Evolutionary conservation across 2,797 vertebrate genomes (phyloP), one percentile per base, ranked within the genome.

Genomic region (Bryconaethiops microstoma): DNA sequence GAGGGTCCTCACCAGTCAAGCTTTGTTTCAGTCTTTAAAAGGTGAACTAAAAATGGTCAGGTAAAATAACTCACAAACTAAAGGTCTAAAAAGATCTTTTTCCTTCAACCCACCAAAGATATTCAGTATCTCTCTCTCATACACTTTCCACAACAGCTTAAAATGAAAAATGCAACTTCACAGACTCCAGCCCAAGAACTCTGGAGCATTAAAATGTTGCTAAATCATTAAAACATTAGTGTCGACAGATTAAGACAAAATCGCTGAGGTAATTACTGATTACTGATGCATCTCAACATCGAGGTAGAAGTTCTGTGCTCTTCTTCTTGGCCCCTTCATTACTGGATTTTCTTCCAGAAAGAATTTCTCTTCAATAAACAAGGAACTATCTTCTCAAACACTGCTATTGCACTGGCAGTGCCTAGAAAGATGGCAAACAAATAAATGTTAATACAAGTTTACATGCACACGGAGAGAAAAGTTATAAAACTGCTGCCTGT

Each of bases 311-410:
- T 69, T 48, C 65, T 0, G 17, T 7, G 7, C 35, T 42, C 1
- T 23, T 42, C 14, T 45, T 21, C 12, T 69, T 48, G 19, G 40
- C 7, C 39, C 40, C 40, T 23, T 48, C 2, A 12, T 48, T 25
- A 69, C 5, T 69, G 65, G 39, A 48, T 21, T 69, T 69, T 69
- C 39, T 69, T 42, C 19, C 5, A 2, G 21, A 23, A 14, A 7
- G 65, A 45, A 10, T 48, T 10, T 69, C 29, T 65, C 16, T 40
- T 69, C 65, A 42, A 13, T 48, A 69, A 69, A 21, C 0, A 69
- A 45, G 65, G 65, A 69, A 69, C 19, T 7, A 40, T 29, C 60
- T 21, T 69, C 65, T 69, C 65, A 14, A 69, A 48, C 13, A 48
- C 39, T 13, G 42, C 65, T 45, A 69, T 45, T 21, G 65, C 65